Evolutionary conservation across 1,140 invertebrate species (phyloP).

Genomic region (Drosophila malerkotliana): DNA sequence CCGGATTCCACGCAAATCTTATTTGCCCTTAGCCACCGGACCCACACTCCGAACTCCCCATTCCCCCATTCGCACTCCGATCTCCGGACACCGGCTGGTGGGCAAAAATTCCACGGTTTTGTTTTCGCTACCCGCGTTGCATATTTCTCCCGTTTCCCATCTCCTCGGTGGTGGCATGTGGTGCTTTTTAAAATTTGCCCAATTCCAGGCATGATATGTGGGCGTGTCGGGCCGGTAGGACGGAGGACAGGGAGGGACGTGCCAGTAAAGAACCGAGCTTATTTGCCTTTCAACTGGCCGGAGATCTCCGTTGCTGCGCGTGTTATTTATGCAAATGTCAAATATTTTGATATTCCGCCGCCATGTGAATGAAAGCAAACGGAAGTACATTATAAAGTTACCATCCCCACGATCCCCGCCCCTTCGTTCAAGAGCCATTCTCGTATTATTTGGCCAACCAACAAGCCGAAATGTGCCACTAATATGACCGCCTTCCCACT

Average conservation of each 20-base stretch:
- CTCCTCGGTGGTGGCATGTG: conserved; percentile 16
- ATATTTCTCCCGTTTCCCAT: conserved; percentile 38
- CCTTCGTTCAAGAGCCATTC: background rate
- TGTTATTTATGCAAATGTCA: conserved; percentile 81
- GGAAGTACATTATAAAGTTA: conserved; percentile 80
- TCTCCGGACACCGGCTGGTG: conserved; percentile 7
- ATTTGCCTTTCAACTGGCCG: conserved; percentile 45
- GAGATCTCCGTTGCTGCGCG: conserved; percentile 42
- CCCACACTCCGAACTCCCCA: background rate
- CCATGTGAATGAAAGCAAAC: conserved; percentile 76
- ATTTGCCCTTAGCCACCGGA: conserved; percentile 54
- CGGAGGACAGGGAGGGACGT: background rate
- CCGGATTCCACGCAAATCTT: conserved; percentile 60
- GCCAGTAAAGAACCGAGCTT: conserved; percentile 14
- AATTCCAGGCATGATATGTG: conserved; percentile 65
- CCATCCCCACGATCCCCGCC: background rate
- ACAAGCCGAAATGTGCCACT: conserved; percentile 70
- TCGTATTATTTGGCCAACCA: conserved; percentile 67
- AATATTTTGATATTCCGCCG: conserved; percentile 79
- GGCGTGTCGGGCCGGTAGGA: conserved; percentile 11
- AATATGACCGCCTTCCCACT: conserved; percentile 51
- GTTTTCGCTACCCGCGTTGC: conserved; percentile 47
- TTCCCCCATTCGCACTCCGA: conserved; percentile 7
- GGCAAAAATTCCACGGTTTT: conserved; percentile 52
- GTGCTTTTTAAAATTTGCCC: conserved; percentile 65